phyloP scores from a whole-genome alignment of 2,113 vertebrate species.

The Pithys albifrons region DNA sequence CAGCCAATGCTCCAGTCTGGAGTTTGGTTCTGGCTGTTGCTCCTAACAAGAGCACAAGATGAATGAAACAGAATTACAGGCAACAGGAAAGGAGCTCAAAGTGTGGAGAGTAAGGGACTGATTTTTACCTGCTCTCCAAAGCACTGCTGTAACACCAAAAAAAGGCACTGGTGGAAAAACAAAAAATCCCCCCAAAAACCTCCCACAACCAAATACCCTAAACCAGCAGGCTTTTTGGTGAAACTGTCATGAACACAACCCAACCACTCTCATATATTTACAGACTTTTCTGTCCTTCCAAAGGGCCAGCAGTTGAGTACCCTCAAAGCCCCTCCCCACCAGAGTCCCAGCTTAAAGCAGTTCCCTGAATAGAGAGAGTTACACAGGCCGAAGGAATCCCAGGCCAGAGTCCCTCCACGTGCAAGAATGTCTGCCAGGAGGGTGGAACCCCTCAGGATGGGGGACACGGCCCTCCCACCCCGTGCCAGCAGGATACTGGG shows the following conservation, averaged over 20 bases:
- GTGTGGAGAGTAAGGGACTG: neutral
- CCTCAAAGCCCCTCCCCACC: neutral
- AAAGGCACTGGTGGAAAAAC: neutral
- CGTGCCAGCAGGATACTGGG: neutral
- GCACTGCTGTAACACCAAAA: neutral
- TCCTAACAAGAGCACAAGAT: neutral
- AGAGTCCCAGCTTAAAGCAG: neutral
- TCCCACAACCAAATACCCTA: neutral
- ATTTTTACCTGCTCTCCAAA: fast-evolving
- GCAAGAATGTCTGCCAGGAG: neutral
- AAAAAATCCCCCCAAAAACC: neutral
- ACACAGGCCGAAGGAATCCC: neutral
- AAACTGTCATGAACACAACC: neutral
- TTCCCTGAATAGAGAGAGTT: neutral
- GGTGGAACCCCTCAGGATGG: neutral
- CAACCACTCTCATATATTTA: neutral
- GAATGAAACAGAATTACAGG: neutral
- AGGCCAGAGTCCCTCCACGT: neutral
- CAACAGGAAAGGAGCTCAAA: neutral
- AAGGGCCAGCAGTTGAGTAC: neutral
- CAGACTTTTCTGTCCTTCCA: neutral
- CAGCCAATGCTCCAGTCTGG: fast-evolving
- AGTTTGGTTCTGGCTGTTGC: neutral
- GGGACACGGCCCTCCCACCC: neutral
- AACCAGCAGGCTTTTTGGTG: neutral